Evolutionary conservation across 2,888 invertebrate species (phyloP).

Genomic region (Epinotia bilunana): DNA sequence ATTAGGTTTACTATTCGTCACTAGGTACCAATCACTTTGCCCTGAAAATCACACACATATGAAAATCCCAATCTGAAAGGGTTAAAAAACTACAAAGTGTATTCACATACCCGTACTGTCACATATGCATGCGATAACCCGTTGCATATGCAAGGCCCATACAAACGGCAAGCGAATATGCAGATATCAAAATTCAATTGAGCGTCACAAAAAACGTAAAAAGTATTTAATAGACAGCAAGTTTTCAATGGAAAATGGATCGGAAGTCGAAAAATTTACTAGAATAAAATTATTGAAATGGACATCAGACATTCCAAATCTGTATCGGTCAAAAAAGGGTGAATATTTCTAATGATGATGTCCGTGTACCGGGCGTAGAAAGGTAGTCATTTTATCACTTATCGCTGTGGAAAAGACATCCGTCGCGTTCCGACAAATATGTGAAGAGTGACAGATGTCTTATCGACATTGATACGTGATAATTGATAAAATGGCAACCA

Average conservation of each 20-base stretch:
- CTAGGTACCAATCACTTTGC: not conserved
- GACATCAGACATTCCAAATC: too few relatives aligned
- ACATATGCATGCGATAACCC: slow-evolving; percentile 14
- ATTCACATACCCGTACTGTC: not conserved
- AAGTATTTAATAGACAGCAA: slow-evolving; percentile 20
- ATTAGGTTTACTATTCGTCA: not conserved
- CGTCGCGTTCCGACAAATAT: too few relatives aligned
- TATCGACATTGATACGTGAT: too few relatives aligned
- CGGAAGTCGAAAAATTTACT: not conserved
- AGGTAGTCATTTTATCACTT: too few relatives aligned
- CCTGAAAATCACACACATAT: not conserved
- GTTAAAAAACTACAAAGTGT: slow-evolving; percentile 2
- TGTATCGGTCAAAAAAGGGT: too few relatives aligned
- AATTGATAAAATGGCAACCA: too few relatives aligned
- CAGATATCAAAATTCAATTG: slow-evolving; percentile 40
- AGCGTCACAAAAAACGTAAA: slow-evolving; percentile 24
- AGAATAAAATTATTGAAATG: not conserved
- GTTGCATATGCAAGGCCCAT: slow-evolving; percentile 26
- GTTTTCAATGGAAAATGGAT: slow-evolving; percentile 10
- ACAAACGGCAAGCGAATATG: slow-evolving; percentile 21
- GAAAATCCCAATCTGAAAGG: not conserved
- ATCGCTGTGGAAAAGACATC: too few relatives aligned
- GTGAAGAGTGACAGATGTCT: too few relatives aligned
- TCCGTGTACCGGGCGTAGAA: too few relatives aligned
- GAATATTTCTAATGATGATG: too few relatives aligned